Evolutionary conservation across 2,888 invertebrate species (phyloP).

Genomic region (Gnatocerus cornutus): DNA sequence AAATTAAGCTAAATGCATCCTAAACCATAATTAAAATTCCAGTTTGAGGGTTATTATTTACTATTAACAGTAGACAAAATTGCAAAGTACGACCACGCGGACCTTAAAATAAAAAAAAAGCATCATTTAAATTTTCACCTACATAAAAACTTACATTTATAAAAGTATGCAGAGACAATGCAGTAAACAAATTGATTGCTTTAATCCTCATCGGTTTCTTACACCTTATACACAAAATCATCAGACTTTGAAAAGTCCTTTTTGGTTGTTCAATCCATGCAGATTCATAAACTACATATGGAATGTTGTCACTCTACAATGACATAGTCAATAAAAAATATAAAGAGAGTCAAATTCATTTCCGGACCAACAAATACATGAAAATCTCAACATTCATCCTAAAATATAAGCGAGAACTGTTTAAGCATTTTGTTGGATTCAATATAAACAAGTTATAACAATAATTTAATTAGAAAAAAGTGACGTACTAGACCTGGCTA

Average conservation of each 20-base stretch:
- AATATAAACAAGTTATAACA: neutral
- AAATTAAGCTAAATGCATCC: too few species aligned
- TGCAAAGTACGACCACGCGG: conserved; percentile 34
- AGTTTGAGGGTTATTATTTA: neutral
- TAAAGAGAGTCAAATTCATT: conserved; percentile 24
- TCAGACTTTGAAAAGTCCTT: neutral
- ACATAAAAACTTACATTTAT: neutral
- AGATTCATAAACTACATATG: conserved; percentile 14
- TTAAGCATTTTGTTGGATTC: neutral
- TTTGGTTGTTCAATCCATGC: conserved; percentile 13
- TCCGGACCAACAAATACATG: conserved; percentile 39
- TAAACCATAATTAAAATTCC: too few species aligned
- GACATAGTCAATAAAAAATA: too few species aligned
- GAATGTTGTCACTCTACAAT: neutral
- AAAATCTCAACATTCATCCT: conserved; percentile 3
- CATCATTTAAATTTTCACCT: neutral
- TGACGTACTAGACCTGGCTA: conserved; percentile 43
- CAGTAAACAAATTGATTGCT: conserved; percentile 13
- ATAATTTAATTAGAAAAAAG: too few species aligned
- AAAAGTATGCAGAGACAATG: conserved; percentile 19
- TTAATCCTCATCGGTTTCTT: conserved; percentile 4
- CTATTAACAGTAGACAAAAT: conserved; percentile 7
- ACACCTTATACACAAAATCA: conserved; percentile 11
- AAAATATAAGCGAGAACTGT: conserved; percentile 6
- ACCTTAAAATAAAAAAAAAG: conserved; percentile 11